Base-by-base conservation (phyloP, 2,888 invertebrate species). In the Elgonia sp. region DNA sequence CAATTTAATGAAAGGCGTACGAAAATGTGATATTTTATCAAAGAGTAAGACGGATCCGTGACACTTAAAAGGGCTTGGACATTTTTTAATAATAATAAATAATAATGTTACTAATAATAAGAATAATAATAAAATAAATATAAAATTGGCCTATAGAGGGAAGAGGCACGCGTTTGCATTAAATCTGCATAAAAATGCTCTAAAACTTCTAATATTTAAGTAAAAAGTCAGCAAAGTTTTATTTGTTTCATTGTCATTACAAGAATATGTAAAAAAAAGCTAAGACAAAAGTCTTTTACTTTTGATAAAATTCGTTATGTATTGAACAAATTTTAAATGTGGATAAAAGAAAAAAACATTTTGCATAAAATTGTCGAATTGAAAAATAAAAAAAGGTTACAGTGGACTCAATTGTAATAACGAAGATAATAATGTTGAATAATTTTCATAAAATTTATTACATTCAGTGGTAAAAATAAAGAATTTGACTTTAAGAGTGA, bases 341-440 rank as follows among this genome's bases (percentile, higher is more conserved):
- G 5, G 7, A 46, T 7, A 2, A 46, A 46, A 46, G 46, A 40
- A 63, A 63, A 6, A 53, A n/a, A 16, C 50, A 50, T 14, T 16
- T 63, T 63, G n/a, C 63, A 39, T 63, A 21, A 63, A 63, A 65
- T 63, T 63, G 9, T 60, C 9, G 75, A 81, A 79, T 39, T 85
- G 85, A 77, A 86, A 29, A n/a, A n/a, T n/a, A n/a, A n/a, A 57
- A 29, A 29, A 91, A 83, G 90, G 90, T 91, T 91, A 89, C 90
- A 91, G 91, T 88, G 91, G 91, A 91, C 90, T 92, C 90, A 92
- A 92, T 92, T 90, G 88, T 90, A 89, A 89, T 89, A 67, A 81
- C 77, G 40, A 63, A 83, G 83, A 90, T 84, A 85, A 88, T 89
- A 77, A 77, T 42, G 53, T 76, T 63, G 70, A 50, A 69, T 60